A percentile compares a stretch with the other conserved stretches of the same genome.
Evolutionary conservation across 1,140 invertebrate species (phyloP).

Genomic region (Melipona quadrifasciata): DNA sequence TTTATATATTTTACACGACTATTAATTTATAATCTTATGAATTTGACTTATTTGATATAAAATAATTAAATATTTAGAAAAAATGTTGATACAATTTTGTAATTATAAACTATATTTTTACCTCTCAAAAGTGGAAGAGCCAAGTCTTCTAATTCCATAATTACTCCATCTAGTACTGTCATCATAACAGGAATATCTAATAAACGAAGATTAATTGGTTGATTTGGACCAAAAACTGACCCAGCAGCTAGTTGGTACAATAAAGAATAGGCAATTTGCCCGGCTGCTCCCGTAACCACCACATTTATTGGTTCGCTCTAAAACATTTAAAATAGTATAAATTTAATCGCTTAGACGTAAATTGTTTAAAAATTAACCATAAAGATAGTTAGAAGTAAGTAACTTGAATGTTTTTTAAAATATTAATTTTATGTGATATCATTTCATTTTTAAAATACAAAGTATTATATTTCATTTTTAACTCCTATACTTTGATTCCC

Average conservation of each 20-base stretch:
- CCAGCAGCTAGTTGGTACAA: conserved; percentile 97
- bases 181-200: conserved; percentile 98
- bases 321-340: conserved; percentile 45
- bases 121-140: conserved; percentile 93
- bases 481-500: neutral
- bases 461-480: neutral
- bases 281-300: conserved; percentile 98
- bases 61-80: neutral
- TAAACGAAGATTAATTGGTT: conserved; percentile 94
- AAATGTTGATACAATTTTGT: neutral
- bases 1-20: neutral
- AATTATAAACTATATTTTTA: conserved; percentile 63
- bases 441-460: no score
- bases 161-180: conserved; percentile 96
- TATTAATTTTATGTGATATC: no score
- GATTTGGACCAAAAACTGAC: conserved; percentile 96
- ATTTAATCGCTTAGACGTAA: neutral
- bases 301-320: conserved; percentile 93
- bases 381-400: no score
- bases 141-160: conserved; percentile 98
- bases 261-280: conserved; percentile 99
- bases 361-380: neutral
- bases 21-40: neutral
- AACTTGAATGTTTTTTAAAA: no score
- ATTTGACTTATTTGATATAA: neutral